Evolutionary conservation across 2,888 invertebrate species (phyloP).

Genomic region (Spialia ferax): DNA sequence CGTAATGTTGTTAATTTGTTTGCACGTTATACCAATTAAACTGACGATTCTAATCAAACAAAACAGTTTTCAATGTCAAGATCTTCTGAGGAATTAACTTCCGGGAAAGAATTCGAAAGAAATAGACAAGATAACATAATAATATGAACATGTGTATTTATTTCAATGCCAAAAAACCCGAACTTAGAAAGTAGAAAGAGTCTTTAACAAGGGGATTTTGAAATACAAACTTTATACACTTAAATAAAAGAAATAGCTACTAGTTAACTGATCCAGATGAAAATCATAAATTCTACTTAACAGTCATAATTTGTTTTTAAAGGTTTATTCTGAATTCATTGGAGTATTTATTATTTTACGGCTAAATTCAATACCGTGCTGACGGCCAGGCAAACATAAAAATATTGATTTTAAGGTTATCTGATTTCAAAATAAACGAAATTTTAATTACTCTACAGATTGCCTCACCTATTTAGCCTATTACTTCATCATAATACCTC

Average conservation of each 20-base stretch:
- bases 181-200: too few relatives aligned
- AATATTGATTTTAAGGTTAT: neutral
- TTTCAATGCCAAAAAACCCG: too few relatives aligned
- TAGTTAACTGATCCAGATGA: too few relatives aligned
- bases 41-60: conserved; percentile 2
- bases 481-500: neutral
- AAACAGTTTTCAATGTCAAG: conserved; percentile 14
- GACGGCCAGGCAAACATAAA: neutral
- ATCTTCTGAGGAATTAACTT: neutral
- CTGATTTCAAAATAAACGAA: neutral
- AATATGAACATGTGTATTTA: neutral
- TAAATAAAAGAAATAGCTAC: too few relatives aligned
- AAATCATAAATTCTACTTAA: too few relatives aligned
- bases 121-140: neutral
- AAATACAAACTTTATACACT: too few relatives aligned
- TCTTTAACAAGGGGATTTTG: too few relatives aligned
- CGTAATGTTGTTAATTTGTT: conserved; percentile 8
- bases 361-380: neutral
- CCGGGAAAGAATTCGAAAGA: neutral
- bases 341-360: too few relatives aligned
- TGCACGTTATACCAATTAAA: conserved; percentile 22
- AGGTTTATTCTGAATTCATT: too few relatives aligned
- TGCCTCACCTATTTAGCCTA: neutral
- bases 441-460: neutral
- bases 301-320: too few relatives aligned